phyloP scores from a whole-genome alignment of 2,113 vertebrate genomes.

The Rana temporaria region DNA sequence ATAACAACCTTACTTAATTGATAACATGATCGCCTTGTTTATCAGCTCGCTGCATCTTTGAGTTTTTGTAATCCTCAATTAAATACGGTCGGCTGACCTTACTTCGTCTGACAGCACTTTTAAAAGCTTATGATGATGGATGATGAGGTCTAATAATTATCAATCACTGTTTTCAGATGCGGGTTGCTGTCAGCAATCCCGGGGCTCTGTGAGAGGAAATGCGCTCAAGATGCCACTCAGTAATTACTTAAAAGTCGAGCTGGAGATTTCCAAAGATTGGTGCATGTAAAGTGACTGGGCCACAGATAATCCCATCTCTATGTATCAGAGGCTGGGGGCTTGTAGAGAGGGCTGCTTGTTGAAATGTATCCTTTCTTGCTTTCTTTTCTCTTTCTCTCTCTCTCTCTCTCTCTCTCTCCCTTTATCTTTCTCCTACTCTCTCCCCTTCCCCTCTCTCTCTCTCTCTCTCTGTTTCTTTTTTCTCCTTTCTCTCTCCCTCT shows the following conservation, averaged over 20 bases:
- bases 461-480: background rate
- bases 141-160: constrained; percentile 49
- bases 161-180: constrained; percentile 52
- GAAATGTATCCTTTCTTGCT: too few species aligned
- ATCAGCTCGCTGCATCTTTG: constrained; percentile 42
- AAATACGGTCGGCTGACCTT: constrained; percentile 47
- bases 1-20: constrained; percentile 48
- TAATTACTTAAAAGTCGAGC: constrained; percentile 56
- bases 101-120: constrained; percentile 38
- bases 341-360: too few species aligned
- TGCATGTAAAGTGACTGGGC: background rate
- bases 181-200: constrained; percentile 18
- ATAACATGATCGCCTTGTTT: constrained; percentile 52
- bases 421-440: too few species aligned
- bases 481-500: background rate
- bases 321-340: too few species aligned
- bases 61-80: constrained; percentile 42
- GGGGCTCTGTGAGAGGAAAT: constrained; percentile 47
- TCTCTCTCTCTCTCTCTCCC: too few species aligned
- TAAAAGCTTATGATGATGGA: constrained; percentile 51
- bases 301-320: too few species aligned
- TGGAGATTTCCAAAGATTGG: constrained; percentile 51
- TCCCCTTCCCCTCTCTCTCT: too few species aligned
- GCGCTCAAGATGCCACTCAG: constrained; percentile 15
- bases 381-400: too few species aligned